phyloP scores from a whole-genome alignment of 2,888 invertebrate genomes.

The Drosophila flavopinicola region DNA sequence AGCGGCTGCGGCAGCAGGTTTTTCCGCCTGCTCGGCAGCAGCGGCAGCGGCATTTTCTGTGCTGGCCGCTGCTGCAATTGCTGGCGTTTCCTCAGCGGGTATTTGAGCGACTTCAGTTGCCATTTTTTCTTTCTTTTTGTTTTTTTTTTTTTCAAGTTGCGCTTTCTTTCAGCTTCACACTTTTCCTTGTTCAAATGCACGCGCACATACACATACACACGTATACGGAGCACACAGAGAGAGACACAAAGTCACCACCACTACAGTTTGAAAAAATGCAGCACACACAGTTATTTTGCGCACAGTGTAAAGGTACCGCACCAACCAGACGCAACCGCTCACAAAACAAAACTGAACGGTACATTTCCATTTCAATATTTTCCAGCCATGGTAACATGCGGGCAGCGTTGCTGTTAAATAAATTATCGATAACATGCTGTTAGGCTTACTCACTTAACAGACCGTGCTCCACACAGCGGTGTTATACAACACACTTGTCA shows the following conservation, averaged over 20 bases:
- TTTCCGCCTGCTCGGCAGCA: constrained; percentile 60
- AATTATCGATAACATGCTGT: constrained; percentile 26
- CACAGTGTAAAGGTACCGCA: constrained; percentile 50
- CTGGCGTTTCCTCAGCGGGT: constrained; percentile 85
- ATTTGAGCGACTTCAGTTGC: constrained; percentile 88
- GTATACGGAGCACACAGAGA: constrained; percentile 52
- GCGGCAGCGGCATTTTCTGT: constrained; percentile 77
- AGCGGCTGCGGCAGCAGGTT: constrained; percentile 56
- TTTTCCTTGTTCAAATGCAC: constrained; percentile 76
- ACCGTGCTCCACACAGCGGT: background rate
- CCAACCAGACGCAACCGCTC: constrained; percentile 71
- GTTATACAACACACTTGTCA: constrained; percentile 10
- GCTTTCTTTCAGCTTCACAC: constrained; percentile 69
- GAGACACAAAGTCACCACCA: constrained; percentile 69
- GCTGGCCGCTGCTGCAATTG: constrained; percentile 81
- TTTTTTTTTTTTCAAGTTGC: constrained; percentile 51
- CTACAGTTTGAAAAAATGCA: constrained; percentile 68
- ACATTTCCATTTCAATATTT: constrained; percentile 62
- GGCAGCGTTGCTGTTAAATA: constrained; percentile 37
- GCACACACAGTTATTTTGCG: constrained; percentile 62
- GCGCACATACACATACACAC: constrained; percentile 60
- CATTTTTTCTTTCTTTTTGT: constrained; percentile 85
- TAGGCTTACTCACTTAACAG: background rate
- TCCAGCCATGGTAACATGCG: constrained; percentile 60
- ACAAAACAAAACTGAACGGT: constrained; percentile 65